Percentiles rank a stretch among this genome's conserved stretches.
phyloP scores from a whole-genome alignment of 2,113 vertebrate species.

The Seriola aureovittata region DNA sequence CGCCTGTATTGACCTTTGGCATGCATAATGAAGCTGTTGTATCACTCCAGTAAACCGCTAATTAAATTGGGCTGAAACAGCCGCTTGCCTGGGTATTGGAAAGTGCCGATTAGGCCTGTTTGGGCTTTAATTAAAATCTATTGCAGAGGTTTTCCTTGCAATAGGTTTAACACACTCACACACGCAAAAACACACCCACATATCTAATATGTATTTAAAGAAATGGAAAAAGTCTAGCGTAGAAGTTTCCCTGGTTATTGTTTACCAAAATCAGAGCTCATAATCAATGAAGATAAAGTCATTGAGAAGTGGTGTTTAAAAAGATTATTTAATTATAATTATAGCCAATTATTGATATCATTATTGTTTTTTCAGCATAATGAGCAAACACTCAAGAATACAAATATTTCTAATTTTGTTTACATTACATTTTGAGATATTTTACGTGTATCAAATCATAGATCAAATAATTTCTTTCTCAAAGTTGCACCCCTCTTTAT shows the following conservation, averaged over 20 bases:
- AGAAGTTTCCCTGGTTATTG: not conserved
- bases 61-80: slow-evolving; percentile 84
- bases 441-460: not conserved
- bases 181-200: slow-evolving; percentile 9
- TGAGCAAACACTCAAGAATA: not conserved
- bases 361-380: slow-evolving; percentile 1
- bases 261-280: not conserved
- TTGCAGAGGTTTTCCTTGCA: slow-evolving; percentile 55
- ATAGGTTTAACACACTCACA: slow-evolving; percentile 36
- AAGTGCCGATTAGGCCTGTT: slow-evolving; percentile 80
- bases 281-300: not conserved
- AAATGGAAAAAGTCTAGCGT: not conserved
- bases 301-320: not conserved
- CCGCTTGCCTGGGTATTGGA: slow-evolving; percentile 71
- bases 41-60: slow-evolving; percentile 80
- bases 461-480: not conserved
- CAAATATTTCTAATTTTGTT: not conserved
- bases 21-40: slow-evolving; percentile 81
- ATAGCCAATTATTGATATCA: not conserved
- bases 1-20: slow-evolving; percentile 78
- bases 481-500: not conserved
- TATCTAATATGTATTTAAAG: slow-evolving; percentile 30
- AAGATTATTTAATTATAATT: not conserved
- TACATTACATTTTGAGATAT: not conserved
- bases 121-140: slow-evolving; percentile 83